Base-by-base conservation (phyloP, 2,888 invertebrate species). In the Xylocampa areola region DNA sequence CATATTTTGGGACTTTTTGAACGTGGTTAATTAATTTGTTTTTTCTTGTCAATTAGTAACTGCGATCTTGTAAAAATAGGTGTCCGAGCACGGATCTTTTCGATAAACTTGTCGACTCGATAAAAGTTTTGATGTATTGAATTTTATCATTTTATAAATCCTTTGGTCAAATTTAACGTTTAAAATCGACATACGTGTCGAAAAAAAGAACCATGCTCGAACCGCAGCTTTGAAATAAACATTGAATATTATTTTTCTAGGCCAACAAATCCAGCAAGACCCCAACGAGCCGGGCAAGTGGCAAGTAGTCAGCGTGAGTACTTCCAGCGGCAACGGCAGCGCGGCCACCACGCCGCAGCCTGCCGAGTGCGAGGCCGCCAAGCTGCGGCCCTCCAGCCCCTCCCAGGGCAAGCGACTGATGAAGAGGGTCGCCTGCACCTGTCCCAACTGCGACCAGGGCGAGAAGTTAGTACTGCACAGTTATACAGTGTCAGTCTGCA, bases 371-470 rank as follows among this genome's bases (percentile, higher is more conserved):
- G 94, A 87, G 76, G 88, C 87, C 2, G 85, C 68, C 63, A 89
- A 88, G 69, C 76, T 79, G 54, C 78, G 89, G 8, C 80, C 87
- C 3, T 39, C 71, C 44, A 89, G 89, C 58, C 91, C 92, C 19
- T 73, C 68, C 32, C 32, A 32, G 51, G 85, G 82, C 52, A 94
- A 93, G 82, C 79, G 91, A 21, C 93, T 97, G 63, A 94, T 97
- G 66, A 96, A 98, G 76, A 94, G 99, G 33, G 98, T 99, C 6
- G 99, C 99, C 0, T 99, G 99, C 89, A 98, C 98, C 0, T 99
- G 99, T 88, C 99, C 99, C 0, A 99, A 99, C 89, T 99, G 99
- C 85, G 96, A 97, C 43, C 98, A 98, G 81, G 97, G 97, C 3
- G 97, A 97, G 81, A 96, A 96, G 95, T 95, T 72, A 86, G 89